phyloP scores from a whole-genome alignment of 2,888 invertebrate species.

The Boloria selene region DNA sequence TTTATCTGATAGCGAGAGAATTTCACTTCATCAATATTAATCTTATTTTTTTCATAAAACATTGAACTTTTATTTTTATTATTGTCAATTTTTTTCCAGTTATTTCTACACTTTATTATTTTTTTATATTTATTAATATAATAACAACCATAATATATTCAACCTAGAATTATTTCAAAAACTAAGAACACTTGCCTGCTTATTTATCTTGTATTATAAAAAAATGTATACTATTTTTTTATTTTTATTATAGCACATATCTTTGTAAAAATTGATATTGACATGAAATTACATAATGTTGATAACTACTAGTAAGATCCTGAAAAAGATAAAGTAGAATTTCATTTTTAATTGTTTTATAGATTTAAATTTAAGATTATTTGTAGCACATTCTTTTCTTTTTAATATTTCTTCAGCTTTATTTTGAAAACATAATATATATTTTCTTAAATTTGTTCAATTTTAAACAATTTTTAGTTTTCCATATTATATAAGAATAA shows the following conservation, averaged over 20 bases:
- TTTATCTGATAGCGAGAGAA: slow-evolving; percentile 39
- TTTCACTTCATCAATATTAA: slow-evolving; percentile 23
- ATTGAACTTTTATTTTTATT: slow-evolving; percentile 16
- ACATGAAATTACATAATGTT: slow-evolving; percentile 20
- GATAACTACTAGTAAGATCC: slow-evolving; percentile 14
- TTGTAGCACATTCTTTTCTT: too few relatives aligned
- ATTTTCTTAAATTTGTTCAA: too few relatives aligned
- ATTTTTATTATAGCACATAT: too few relatives aligned
- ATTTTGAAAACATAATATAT: too few relatives aligned
- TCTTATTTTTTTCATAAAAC: slow-evolving; percentile 29
- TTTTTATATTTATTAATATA: neutral
- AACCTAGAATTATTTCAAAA: too few relatives aligned
- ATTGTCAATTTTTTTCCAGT: neutral
- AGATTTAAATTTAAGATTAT: neutral
- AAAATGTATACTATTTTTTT: too few relatives aligned
- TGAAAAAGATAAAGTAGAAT: slow-evolving; percentile 8
- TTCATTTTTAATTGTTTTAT: neutral
- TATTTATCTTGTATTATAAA: too few relatives aligned
- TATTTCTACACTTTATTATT: neutral
- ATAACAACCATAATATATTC: neutral
- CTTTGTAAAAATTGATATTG: neutral
- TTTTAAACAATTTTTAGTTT: too few relatives aligned
- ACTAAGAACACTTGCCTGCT: too few relatives aligned
- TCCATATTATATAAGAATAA: too few relatives aligned
- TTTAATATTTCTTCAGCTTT: too few relatives aligned